These are phyloP conservation scores for Hydroisotoma schaefferi DNA, from an alignment of 2,888 invertebrate genomes.

Conservation along the genomic window DNA sequence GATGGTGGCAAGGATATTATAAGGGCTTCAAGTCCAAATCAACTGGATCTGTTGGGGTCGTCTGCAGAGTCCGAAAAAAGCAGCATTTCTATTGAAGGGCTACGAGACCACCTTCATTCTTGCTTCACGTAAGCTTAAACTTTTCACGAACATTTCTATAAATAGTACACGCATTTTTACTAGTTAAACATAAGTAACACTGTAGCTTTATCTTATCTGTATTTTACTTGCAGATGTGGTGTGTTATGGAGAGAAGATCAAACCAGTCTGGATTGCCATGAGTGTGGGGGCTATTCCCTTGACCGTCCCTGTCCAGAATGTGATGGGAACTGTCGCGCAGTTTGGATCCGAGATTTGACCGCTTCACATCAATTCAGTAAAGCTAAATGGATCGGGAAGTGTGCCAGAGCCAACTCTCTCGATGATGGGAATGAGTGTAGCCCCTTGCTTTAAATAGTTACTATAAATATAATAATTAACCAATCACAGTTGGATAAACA, in stretches of 20 bases:
- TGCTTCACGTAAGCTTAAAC: constrained; percentile 62
- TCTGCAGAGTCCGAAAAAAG: constrained; percentile 48
- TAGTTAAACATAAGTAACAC: background rate
- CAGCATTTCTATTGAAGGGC: constrained; percentile 61
- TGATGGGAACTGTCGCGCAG: constrained; percentile 66
- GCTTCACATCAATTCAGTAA: constrained; percentile 7
- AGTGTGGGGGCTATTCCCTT: constrained; percentile 75
- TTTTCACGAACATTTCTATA: background rate
- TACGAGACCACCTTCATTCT: constrained; percentile 67
- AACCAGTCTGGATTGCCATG: constrained; percentile 70
- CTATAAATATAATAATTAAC: background rate
- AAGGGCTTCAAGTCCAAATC: background rate
- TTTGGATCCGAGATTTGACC: constrained; percentile 73
- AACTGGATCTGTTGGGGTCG: constrained; percentile 2
- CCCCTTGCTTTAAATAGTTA: background rate
- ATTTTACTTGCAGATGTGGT: constrained; percentile 60
- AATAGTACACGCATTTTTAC: background rate
- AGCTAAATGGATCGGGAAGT: constrained; percentile 19
- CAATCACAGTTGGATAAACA: constrained; percentile 2
- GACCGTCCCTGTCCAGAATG: constrained; percentile 72
- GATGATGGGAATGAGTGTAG: background rate
- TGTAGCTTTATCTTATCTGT: background rate
- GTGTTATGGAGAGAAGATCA: constrained; percentile 76
- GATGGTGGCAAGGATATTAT: background rate
- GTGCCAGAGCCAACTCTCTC: background rate